Evolutionary conservation across 1,140 invertebrate genomes (phyloP).

Genomic region (Chironomus tepperi): DNA sequence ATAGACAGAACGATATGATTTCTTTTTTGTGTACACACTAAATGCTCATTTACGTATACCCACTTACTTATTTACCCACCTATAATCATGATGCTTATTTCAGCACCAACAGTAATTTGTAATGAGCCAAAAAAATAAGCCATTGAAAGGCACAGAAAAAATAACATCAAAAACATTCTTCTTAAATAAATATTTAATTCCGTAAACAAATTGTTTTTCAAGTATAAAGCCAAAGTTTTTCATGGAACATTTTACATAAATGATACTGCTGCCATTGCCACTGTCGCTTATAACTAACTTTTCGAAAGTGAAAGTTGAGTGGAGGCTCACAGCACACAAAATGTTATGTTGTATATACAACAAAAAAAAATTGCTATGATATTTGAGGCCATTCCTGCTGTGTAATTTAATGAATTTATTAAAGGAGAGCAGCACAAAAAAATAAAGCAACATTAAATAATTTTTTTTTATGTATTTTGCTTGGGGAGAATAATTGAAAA

Average conservation of each 20-base stretch:
- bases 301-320: no score
- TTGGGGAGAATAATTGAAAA: no score
- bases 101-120: no score
- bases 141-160: neutral
- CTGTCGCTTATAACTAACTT: neutral
- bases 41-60: no score
- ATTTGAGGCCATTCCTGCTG: neutral
- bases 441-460: no score
- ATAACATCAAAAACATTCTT: neutral
- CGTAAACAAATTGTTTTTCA: neutral
- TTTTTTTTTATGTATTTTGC: no score
- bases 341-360: neutral
- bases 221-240: neutral
- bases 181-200: conserved; percentile 10
- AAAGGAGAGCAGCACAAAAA: neutral
- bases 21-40: no score
- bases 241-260: neutral
- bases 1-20: no score
- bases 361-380: neutral
- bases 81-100: no score
- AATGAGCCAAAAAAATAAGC: neutral
- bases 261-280: neutral
- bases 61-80: no score
- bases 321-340: neutral
- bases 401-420: neutral